phyloP scores from a whole-genome alignment of 2,888 invertebrate genomes.

The Galerucella calmariensis region DNA sequence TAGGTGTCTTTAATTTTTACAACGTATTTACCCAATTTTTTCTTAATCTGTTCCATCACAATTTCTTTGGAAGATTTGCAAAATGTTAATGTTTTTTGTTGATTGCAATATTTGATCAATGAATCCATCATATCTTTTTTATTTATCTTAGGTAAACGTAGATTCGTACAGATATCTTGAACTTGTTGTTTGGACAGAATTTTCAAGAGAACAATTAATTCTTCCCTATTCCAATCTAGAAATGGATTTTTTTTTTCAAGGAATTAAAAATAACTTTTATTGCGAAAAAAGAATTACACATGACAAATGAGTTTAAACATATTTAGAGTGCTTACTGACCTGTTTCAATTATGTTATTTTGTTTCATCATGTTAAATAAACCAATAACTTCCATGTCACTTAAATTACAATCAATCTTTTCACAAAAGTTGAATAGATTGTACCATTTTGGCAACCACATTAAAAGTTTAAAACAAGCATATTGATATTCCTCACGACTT shows the following conservation, averaged over 20 bases:
- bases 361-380: constrained; percentile 47
- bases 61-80: constrained; percentile 51
- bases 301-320: too few species aligned
- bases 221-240: constrained; percentile 40
- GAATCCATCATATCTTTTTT: constrained; percentile 48
- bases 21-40: constrained; percentile 54
- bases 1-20: constrained; percentile 51
- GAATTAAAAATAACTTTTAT: constrained; percentile 10
- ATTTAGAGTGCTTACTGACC: constrained; percentile 38
- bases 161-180: constrained; percentile 30
- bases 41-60: constrained; percentile 49
- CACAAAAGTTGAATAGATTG: constrained; percentile 49
- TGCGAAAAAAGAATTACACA: not conserved
- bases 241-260: not conserved
- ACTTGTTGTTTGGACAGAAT: constrained; percentile 36
- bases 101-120: constrained; percentile 49
- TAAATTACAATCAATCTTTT: constrained; percentile 43
- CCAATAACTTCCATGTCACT: constrained; percentile 44
- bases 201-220: constrained; percentile 36
- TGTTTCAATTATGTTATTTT: constrained; percentile 50
- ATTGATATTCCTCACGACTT: constrained; percentile 44
- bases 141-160: constrained; percentile 39
- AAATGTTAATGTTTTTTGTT: constrained; percentile 53
- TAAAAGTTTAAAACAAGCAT: constrained; percentile 50
- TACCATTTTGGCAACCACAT: constrained; percentile 49